These are phyloP conservation scores for Alces alces DNA, from an alignment of 2,113 vertebrate species.

Conservation along the genomic window DNA sequence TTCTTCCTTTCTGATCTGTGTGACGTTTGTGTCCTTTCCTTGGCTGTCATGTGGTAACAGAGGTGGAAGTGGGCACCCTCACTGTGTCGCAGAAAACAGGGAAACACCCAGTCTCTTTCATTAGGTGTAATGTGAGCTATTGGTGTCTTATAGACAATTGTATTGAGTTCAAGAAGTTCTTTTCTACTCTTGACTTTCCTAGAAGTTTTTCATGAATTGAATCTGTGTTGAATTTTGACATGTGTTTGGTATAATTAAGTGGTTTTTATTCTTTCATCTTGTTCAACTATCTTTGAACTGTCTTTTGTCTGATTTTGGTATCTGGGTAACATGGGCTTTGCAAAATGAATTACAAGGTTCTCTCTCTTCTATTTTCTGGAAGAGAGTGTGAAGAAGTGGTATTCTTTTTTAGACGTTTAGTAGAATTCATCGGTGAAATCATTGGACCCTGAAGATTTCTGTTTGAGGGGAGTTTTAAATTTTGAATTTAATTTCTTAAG, in stretches of 20 bases:
- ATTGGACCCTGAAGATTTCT: not conserved
- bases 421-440: not conserved
- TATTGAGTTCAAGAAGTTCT: not conserved
- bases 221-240: not conserved
- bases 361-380: not conserved
- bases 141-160: not conserved
- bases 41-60: not conserved
- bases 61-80: not conserved
- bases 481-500: not conserved
- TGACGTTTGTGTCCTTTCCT: not conserved
- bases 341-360: not conserved
- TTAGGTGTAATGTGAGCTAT: not conserved
- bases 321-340: not conserved
- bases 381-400: not conserved
- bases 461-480: not conserved
- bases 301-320: not conserved
- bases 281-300: not conserved
- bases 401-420: not conserved
- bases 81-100: not conserved
- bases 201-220: not conserved
- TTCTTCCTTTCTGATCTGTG: not conserved
- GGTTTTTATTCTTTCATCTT: not conserved
- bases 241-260: not conserved
- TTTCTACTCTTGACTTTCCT: not conserved
- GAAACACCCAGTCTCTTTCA: too few relatives aligned